Percentiles rank a stretch among this genome's conserved stretches.
Conservation (phyloP, 2,797 vertebrate genomes). For the Falco biarmicus region DNA sequence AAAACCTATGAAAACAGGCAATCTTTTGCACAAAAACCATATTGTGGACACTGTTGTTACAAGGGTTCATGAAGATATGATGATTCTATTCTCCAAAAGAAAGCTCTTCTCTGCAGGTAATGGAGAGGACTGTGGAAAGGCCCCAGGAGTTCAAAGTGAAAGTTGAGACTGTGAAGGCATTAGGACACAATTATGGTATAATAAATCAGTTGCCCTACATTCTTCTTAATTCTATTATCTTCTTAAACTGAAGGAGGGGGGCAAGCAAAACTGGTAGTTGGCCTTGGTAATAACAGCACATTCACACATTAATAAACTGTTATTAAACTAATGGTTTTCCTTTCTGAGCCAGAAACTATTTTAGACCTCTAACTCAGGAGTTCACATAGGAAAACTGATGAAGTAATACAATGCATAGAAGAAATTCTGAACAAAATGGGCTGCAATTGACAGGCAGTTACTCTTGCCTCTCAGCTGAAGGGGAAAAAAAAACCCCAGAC, state of each 20-base stretch:
- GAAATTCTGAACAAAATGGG: neutral
- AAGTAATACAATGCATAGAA: neutral
- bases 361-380: neutral
- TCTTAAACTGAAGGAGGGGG: neutral
- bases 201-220: neutral
- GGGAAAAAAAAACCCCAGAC: fast-evolving
- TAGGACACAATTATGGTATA: neutral
- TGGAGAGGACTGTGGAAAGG: neutral
- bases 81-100: neutral
- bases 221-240: neutral
- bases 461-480: neutral
- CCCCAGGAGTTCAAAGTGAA: neutral
- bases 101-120: neutral
- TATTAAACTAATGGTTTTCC: neutral
- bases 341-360: neutral
- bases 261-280: neutral
- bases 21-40: neutral
- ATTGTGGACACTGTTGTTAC: neutral
- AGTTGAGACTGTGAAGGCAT: neutral
- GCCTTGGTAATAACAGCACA: neutral
- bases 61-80: neutral
- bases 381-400: neutral
- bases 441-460: neutral
- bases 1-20: neutral
- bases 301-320: neutral